Evolutionary conservation across 1,140 invertebrate species (phyloP), one percentile per base, ranked within the genome.

Genomic region (Lepidurus apus): DNA sequence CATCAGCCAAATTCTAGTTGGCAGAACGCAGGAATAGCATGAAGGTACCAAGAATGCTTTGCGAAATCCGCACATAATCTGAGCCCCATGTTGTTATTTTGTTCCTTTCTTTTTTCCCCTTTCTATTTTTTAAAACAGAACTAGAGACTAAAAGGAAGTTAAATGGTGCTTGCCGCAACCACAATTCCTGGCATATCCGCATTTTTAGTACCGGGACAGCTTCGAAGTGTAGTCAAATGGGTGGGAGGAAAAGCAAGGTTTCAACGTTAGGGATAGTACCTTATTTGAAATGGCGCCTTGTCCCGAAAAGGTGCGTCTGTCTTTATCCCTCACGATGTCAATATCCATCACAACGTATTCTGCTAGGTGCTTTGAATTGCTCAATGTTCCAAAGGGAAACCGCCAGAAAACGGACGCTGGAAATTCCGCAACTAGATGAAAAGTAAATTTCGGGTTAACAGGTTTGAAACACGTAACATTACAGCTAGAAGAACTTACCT

Each of bases 281-380:
- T 93, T 94, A 24, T 88, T 88, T 1, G 95, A 97, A 79, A 96
- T 88, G 47, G 88, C 85, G 17, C 95, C 95, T 88, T 97, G 95
- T 1, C 95, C 95, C 13, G 93, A 92, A 83, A 95, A 95, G 76
- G 87, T 86, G 83, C 91, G 91, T 81, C 89, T 88, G 80, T 97
- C 90, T 84, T 93, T 91, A 47, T 93, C 90, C 80, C 87, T 87
- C 4, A 98, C 91, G 53, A 91, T 86, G 83, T 98, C 95, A 80
- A 97, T 91, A 84, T 99, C 93, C 92, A 99, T 97, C 0, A 99
- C 94, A 82, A 94, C 91, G 83, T 94, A 99, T 85, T 99, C 95
- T 2, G 91, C 90, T 74, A 99, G 86, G 83, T 97, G 94, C 85
- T 96, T 98, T 0, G 94, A 92, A 84, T 93, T 92, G 82, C 93